Evolutionary conservation across 1,140 invertebrate genomes (phyloP), one percentile per base, ranked within the genome.

Genomic region (Armadillidium nasatum): DNA sequence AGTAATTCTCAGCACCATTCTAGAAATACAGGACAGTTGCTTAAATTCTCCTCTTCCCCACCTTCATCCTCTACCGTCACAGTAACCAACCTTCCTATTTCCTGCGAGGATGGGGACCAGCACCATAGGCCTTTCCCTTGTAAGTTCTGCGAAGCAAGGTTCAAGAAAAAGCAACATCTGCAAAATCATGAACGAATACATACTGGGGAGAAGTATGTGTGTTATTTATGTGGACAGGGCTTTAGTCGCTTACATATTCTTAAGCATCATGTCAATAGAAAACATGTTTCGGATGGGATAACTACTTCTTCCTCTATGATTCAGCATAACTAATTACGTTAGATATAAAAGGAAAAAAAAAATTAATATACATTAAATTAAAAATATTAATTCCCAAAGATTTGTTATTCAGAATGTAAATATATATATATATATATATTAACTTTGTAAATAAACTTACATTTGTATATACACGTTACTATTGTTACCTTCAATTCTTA

Each of bases 101-200:
- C 69, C 21, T 44, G 54, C 13, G 73, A 75, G 43, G 77, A 91
- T 81, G 86, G 86, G 71, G 88, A 88, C 44, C 88, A 90, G 81
- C 88, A 88, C 44, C 88, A 90, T 81, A 86, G 88, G 66, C 90
- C 89, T 0, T 89, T 88, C 83, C 85, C 87, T 46, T 92, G 91
- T 82, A 82, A 82, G 82, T 89, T 86, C 72, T 90, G 90, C 83
- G 84, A 86, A 71, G 87, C 88, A 73, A 85, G 85, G 9, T 92
- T 92, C 83, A 87, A 88, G 0, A 89, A 91, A 81, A 87, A 89
- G 71, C 89, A 88, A 87, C 88, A 90, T 77, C 84, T 91, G n/a
- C 89, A 88, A 76, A 90, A 91, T 82, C 91, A 92, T 83, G 83
- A 87, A 80, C 86, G 90, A n/a, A 81, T 88, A 0, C 91, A 92